These are phyloP conservation scores for Ooceraea biroi DNA, from an alignment of 1,140 invertebrate species.

Conservation along the genomic window DNA sequence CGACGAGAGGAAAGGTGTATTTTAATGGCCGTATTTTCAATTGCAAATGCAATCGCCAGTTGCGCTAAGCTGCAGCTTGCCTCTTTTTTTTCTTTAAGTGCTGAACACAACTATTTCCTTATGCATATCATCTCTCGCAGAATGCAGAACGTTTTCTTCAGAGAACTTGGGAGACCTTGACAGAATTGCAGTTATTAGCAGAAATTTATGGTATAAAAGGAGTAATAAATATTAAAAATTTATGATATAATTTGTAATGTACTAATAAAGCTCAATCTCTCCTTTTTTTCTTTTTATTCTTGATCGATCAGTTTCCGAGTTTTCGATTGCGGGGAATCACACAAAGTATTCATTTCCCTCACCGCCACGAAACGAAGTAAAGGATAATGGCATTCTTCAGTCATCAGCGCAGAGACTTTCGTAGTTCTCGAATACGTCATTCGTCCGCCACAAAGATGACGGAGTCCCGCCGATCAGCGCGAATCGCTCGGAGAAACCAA, in stretches of 20 bases:
- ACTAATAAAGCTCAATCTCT: too few relatives aligned
- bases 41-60: background rate
- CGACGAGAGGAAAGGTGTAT: constrained; percentile 1
- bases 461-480: background rate
- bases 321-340: background rate
- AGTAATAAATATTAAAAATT: too few relatives aligned
- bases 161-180: too few relatives aligned
- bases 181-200: background rate
- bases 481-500: background rate
- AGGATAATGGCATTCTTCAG: background rate
- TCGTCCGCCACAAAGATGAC: background rate
- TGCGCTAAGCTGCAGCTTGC: background rate
- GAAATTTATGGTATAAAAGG: too few relatives aligned
- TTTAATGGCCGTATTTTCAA: background rate
- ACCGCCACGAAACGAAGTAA: background rate
- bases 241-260: too few relatives aligned
- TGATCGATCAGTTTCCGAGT: too few relatives aligned
- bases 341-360: background rate
- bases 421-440: background rate
- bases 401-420: background rate
- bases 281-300: background rate
- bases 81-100: background rate
- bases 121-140: background rate
- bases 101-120: background rate
- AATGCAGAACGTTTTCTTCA: background rate